Base-by-base conservation (phyloP, 2,113 vertebrate genomes). In the Oenanthe oenanthe region DNA sequence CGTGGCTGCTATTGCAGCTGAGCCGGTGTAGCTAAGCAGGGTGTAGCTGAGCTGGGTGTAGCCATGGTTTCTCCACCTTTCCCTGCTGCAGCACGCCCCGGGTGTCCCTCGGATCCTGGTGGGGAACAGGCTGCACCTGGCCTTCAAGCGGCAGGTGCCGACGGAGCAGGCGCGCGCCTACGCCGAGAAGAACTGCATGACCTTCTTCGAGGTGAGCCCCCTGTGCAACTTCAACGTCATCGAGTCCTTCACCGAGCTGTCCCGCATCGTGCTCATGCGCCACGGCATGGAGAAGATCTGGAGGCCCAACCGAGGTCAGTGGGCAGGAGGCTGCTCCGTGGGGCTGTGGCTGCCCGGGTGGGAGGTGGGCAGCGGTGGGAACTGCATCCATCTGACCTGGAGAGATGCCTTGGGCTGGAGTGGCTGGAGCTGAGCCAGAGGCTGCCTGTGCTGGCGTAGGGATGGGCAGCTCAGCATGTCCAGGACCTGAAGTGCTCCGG, bases 221-320 rank as follows among this genome's bases (percentile, higher is more conserved):
- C 97, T 99, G 81, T 99, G 99, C 98, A 99, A 99, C 98, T 99
- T 99, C 98, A 99, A 99, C 3, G 99, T 99, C 95, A 99, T 99
- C 0, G 99, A 99, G 96, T 99, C 99, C 70, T 99, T 99, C 98
- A 99, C 99, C 0, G 99, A 99, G 95, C 97, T 99, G 34, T 99
- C 99, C 1, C 99, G 99, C 43, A 99, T 99, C 2, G 99, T 99
- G 85, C 98, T 99, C 47, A 99, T 99, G 99, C 98, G 99, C 47
- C 99, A 99, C 1, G 99, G 99, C 93, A 99, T 99, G 99, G 99
- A 99, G 97, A 99, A 99, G 96, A 99, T 99, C 97, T 99, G 99
- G 99, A 99, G 97, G 62, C 99, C 99, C 85, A 99, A 99, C 97
- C 96, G 99, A 98, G 99, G 99, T 99, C 70, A 97, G 98, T 80